Percentiles rank a stretch among this genome's conserved stretches.
Conservation (phyloP, 2,113 vertebrate species). For the Nothobranchius kuhntae region DNA sequence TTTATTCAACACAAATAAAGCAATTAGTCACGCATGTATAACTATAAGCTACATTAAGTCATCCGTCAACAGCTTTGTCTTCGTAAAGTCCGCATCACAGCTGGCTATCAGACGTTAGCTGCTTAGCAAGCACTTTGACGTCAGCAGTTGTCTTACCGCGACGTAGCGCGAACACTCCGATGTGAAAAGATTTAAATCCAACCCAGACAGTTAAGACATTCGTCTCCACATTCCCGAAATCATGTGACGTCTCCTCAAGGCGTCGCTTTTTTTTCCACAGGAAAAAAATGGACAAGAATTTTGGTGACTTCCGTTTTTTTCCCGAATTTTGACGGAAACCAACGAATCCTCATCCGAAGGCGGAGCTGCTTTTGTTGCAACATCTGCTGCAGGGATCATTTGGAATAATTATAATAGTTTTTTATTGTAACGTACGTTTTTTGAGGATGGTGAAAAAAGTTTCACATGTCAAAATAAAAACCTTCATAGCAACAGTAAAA, state of each 20-base stretch:
- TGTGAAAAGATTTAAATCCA: not conserved
- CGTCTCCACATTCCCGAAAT: constrained; percentile 17
- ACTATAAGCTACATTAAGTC: not conserved
- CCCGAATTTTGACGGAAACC: constrained; percentile 33
- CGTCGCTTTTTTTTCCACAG: constrained; percentile 3
- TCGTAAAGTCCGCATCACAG: not conserved
- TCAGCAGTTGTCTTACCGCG: constrained; percentile 35
- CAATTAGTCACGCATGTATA: not conserved
- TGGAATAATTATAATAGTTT: too few relatives aligned
- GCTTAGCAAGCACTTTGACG: not conserved
- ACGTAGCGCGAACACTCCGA: not conserved
- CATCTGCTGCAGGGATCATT: not conserved
- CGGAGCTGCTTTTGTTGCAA: not conserved
- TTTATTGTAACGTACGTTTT: too few relatives aligned
- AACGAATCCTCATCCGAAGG: constrained; percentile 10
- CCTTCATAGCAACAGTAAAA: not conserved
- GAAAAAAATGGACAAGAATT: constrained; percentile 16
- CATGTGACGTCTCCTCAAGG: constrained; percentile 23
- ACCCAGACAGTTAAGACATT: constrained; percentile 7
- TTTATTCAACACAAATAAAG: not conserved
- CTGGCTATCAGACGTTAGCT: constrained; percentile 22
- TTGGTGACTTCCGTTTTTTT: constrained; percentile 70
- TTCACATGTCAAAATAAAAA: too few relatives aligned
- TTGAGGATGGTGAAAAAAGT: too few relatives aligned
- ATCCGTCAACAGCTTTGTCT: not conserved